Evolutionary conservation across 2,888 invertebrate species (phyloP).

Genomic region (Dolomedes plantarius): DNA sequence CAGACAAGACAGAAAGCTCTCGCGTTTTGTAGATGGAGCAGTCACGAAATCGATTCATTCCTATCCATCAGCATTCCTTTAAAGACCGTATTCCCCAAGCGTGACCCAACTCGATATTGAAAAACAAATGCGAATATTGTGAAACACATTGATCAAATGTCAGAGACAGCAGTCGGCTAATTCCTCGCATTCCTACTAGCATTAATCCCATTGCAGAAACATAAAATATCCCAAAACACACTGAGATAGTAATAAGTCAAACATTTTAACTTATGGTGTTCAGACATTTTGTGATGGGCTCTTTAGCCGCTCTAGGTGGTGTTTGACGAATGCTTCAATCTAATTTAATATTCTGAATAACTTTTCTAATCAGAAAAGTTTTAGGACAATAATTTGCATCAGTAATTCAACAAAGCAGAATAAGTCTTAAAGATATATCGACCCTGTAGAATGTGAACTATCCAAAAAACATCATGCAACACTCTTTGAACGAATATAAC

Average conservation of each 20-base stretch:
- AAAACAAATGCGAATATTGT: constrained; percentile 16
- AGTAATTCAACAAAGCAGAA: too few species aligned
- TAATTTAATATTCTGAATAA: too few species aligned
- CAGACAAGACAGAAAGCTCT: neutral
- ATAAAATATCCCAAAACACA: neutral
- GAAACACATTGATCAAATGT: constrained; percentile 4
- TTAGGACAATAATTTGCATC: too few species aligned
- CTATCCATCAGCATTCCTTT: constrained; percentile 4
- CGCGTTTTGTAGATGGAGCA: neutral
- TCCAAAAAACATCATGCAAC: too few species aligned
- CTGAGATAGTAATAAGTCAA: neutral
- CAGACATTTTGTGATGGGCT: too few species aligned
- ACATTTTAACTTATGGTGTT: too few species aligned
- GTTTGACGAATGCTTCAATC: too few species aligned
- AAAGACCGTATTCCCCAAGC: neutral
- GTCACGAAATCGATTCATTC: neutral
- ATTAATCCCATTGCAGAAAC: neutral
- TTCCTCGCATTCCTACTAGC: neutral
- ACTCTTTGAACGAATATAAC: too few species aligned
- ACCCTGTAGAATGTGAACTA: too few species aligned
- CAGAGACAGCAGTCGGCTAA: neutral
- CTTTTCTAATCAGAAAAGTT: too few species aligned
- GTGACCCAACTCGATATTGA: neutral
- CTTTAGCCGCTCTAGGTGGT: too few species aligned
- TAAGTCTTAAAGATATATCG: too few species aligned